Evolutionary conservation across 2,113 vertebrate genomes (phyloP), one percentile per base, ranked within the genome.

Genomic region (Bos indicus): DNA sequence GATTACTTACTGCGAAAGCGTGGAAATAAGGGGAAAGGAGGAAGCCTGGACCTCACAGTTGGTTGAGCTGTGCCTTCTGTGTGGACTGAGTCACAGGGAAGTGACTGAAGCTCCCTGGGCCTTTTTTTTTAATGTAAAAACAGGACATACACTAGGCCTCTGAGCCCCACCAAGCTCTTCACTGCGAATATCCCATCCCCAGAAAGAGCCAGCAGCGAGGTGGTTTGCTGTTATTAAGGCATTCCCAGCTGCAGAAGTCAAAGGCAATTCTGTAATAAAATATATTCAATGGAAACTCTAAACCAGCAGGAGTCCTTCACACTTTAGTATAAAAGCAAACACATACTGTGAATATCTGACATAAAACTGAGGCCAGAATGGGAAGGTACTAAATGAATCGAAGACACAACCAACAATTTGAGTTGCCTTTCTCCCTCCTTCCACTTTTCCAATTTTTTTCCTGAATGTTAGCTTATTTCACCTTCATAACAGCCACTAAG

Each of bases 11-110:
- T 14, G 26, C 56, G 28, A 62, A 1, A 17, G 21, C 28, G 0
- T 40, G 57, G 9, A 2, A 46, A 3, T 7, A 51, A 17, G 26
- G 33, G 33, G 2, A 17, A n/a, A n/a, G 12, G 52, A 23, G 0
- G 13, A 1, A 26, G 46, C 1, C 3, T 5, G 3, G 19, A 6
- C 4, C 28, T 57, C 30, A 48, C 43, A 3, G 3, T 19, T 26
- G 4, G 28, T 10, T 19, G 33, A 23, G 7, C 74, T 43, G 57
- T n/a, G 36, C 4, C 13, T 48, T 30, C 43, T 83, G 12, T 7
- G 3, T n/a, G 26, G 64, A 13, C 9, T 3, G 19, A 0, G 13
- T 85, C 51, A 54, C 7, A 3, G 21, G 10, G 26, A 30, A 28
- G 13, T 62, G 52, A 23, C 14, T 3, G 9, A 17, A 10, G 2